phyloP scores from a whole-genome alignment of 2,113 vertebrate genomes.

The Odocoileus virginianus region DNA sequence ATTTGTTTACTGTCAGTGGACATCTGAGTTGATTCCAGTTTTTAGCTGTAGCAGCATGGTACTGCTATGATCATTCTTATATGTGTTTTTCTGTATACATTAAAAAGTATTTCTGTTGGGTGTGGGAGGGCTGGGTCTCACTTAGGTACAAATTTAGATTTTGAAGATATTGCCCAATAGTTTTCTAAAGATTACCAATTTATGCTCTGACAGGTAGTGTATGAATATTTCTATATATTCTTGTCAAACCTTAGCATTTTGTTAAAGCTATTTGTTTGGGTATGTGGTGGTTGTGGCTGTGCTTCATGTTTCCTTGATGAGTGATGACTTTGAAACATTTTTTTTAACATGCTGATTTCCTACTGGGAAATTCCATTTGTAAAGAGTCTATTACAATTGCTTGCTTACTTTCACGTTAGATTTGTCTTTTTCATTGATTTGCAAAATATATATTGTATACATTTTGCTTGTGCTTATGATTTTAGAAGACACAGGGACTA shows the following conservation, averaged over 20 bases:
- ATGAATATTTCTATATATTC: background rate
- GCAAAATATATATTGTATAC: background rate
- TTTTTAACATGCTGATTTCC: background rate
- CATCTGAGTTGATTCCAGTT: background rate
- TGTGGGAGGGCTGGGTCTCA: background rate
- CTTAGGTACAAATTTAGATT: background rate
- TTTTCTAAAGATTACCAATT: background rate
- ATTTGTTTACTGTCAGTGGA: background rate
- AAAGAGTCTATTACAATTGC: background rate
- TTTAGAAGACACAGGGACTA: background rate
- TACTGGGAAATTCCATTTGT: background rate
- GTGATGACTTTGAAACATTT: background rate
- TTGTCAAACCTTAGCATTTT: background rate
- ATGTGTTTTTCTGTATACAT: background rate
- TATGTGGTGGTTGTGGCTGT: background rate
- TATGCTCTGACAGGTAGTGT: background rate
- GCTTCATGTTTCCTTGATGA: background rate
- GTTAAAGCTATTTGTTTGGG: background rate
- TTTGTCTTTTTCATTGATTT: background rate
- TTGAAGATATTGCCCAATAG: background rate
- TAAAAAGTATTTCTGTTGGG: background rate
- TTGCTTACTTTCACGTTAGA: background rate
- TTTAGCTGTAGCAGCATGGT: background rate
- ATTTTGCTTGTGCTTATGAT: background rate
- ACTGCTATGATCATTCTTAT: background rate